These are phyloP conservation scores for Pogonocherus hispidulus DNA, from an alignment of 2,888 invertebrate species.

Conservation along the genomic window DNA sequence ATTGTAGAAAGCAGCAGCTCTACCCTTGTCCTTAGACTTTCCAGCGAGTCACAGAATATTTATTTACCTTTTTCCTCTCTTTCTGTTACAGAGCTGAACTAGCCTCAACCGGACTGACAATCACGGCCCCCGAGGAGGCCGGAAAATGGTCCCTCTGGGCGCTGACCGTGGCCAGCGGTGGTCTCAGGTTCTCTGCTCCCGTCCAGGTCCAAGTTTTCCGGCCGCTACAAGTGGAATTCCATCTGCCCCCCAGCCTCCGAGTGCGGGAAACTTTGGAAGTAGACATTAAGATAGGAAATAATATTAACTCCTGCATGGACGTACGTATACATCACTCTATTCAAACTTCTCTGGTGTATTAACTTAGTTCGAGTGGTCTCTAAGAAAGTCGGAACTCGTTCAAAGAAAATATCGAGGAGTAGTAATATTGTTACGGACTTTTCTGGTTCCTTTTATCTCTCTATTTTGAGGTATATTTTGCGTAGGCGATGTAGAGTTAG, in stretches of 20 bases:
- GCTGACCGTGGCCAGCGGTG: constrained; percentile 71
- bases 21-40: neutral
- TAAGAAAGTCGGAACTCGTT: constrained; percentile 1
- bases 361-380: constrained; percentile 19
- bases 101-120: constrained; percentile 73
- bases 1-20: too few relatives aligned
- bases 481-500: too few relatives aligned
- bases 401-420: neutral
- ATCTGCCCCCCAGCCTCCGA: constrained; percentile 73
- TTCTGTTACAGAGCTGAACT: constrained; percentile 70
- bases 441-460: neutral
- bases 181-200: constrained; percentile 73
- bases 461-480: neutral
- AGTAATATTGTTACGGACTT: constrained; percentile 4
- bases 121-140: constrained; percentile 75
- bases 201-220: constrained; percentile 75
- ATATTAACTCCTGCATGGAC: constrained; percentile 79
- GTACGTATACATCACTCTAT: constrained; percentile 69
- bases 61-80: constrained; percentile 1
- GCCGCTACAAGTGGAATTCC: constrained; percentile 75
- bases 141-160: constrained; percentile 79
- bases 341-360: constrained; percentile 24
- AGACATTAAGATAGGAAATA: constrained; percentile 79
- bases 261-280: constrained; percentile 78
- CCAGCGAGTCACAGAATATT: neutral